A percentile compares a stretch with the other conserved stretches of the same genome.
Evolutionary conservation across 2,113 vertebrate species (phyloP).

Genomic region (Heloderma charlesbogerti): DNA sequence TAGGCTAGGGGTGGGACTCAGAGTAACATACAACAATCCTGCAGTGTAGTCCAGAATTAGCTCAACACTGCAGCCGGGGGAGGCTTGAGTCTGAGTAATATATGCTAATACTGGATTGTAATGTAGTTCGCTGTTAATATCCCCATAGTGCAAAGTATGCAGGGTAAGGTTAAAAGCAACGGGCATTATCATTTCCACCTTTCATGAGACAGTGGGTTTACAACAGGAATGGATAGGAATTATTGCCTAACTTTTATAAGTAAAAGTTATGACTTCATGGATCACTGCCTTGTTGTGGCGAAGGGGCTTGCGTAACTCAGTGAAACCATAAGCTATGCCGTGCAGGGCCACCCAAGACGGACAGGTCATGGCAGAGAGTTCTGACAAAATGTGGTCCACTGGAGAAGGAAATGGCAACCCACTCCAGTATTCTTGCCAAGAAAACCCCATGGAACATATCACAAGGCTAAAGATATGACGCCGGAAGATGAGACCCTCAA

Average conservation of each 20-base stretch:
- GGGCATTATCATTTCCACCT: background rate
- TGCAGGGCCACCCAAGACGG: no score
- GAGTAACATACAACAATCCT: background rate
- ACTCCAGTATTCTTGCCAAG: no score
- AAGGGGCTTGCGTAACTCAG: no score
- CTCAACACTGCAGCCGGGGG: background rate
- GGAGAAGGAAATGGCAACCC: no score
- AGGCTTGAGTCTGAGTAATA: background rate
- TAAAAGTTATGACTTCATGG: background rate
- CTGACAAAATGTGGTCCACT: no score
- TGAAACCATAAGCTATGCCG: no score
- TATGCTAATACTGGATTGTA: background rate
- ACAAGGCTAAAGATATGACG: no score
- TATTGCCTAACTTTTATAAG: background rate
- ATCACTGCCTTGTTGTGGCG: no score
- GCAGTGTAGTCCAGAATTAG: background rate
- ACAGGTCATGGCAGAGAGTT: no score
- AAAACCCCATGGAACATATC: no score
- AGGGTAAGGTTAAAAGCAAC: background rate
- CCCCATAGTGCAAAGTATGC: background rate
- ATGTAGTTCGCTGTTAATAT: background rate
- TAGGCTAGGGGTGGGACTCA: background rate
- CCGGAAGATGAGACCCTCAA: no score
- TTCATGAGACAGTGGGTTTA: background rate
- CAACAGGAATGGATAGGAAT: background rate